Base-by-base conservation (phyloP, 2,888 invertebrate species). In the Agonopterix arenella region DNA sequence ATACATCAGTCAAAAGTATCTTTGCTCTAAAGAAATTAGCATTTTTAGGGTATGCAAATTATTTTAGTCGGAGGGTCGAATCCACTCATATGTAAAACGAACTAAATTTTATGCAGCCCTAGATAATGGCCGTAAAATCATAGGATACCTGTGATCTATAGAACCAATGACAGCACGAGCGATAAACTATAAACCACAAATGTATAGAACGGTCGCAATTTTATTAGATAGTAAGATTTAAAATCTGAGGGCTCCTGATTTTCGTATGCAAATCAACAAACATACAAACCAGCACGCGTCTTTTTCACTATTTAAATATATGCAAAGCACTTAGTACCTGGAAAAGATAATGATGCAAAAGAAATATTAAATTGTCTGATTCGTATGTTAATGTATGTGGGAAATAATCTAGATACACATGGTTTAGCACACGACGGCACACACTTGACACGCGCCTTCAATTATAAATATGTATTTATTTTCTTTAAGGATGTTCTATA, bases 301-400 rank as follows among this genome's bases (percentile, higher is more conserved):
- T 49, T 67, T 63, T 72, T 72, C 70, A 64, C 72, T 70, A 79
- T 78, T 80, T 70, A 76, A 78, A 83, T 77, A 57, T 71, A 84
- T 84, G 80, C 79, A 81, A 82, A 84, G 69, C 66, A 72, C 68
- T 76, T 70, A 73, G 77, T 77, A 80, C 80, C 73, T 76, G 79
- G 76, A 73, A 80, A 65, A 73, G 70, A 72, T 76, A 76, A 78
- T 76, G 69, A 73, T 55, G 71, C 70, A 70, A 75, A 76, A 78
- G 72, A 79, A 76, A 78, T 78, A 76, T 75, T 72, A 78, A 76
- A 77, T 77, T 74, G 70, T 81, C 70, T 64, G 64, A 74, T 82
- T 77, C 75, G 66, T 79, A 84, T 84, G 80, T 66, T 70, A 84
- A 84, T 85, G 64, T 76, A 75, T 79, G 76, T 80, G 73, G 68